Conservation (phyloP, 2,797 vertebrate genomes). For the Chrysolophus pictus region DNA sequence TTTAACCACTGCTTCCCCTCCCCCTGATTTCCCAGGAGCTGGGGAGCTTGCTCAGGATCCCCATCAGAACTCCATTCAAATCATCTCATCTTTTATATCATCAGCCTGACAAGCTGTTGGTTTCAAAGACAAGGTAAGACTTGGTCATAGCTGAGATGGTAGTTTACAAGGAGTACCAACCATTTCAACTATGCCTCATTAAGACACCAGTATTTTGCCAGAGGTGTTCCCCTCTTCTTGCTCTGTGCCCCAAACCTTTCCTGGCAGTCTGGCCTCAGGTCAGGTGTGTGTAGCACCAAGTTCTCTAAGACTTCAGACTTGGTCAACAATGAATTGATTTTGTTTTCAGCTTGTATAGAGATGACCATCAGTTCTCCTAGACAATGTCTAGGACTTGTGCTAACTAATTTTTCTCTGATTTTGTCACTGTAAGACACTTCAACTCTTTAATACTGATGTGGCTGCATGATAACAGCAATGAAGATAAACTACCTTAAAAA, state of each 20-base stretch:
- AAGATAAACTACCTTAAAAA: conserved; percentile 60
- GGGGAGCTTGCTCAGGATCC: not conserved
- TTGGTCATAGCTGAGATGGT: not conserved
- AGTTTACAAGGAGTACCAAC: not conserved
- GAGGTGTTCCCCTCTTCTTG: accelerated
- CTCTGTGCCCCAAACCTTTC: accelerated
- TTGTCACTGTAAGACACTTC: not conserved
- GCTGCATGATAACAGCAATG: conserved; percentile 51
- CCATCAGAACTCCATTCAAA: not conserved
- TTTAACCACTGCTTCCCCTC: not conserved
- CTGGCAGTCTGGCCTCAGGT: not conserved
- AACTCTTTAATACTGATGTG: conserved; percentile 35
- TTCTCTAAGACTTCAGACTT: not conserved
- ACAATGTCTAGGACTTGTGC: not conserved
- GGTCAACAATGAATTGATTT: not conserved
- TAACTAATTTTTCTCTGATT: conserved; percentile 12
- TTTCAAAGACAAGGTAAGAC: not conserved
- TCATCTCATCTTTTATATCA: not conserved
- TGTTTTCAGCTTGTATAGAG: not conserved
- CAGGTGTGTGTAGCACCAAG: accelerated
- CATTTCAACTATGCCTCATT: not conserved
- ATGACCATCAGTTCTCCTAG: not conserved
- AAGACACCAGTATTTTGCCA: not conserved
- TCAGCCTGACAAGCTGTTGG: not conserved
- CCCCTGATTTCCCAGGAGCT: not conserved